Base-by-base conservation (phyloP, 2,888 invertebrate species). In the Adelognathus sp. region DNA sequence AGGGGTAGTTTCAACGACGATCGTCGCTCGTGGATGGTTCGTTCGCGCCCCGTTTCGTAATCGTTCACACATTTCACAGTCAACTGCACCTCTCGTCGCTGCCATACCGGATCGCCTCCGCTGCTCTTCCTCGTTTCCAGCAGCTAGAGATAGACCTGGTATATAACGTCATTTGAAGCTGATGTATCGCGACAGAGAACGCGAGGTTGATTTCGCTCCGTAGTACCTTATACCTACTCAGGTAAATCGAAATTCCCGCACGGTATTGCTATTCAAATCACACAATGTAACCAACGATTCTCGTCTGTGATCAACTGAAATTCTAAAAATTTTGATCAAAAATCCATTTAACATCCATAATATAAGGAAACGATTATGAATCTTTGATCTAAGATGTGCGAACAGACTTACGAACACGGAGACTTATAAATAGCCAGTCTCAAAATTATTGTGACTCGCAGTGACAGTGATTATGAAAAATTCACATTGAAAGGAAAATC, bases 41-140 rank as follows among this genome's bases (percentile, higher is more conserved):
- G 9, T 14, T 44, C 16, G 33, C 24, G 7, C 16, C 3, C 6
- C 29, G 63, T n/a, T 21, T 64, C 18, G 16, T 44, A 54, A 63
- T 63, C 63, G 41, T 63, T 61, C 52, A 39, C 58, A 27, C 61
- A 71, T 61, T 50, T 54, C 50, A 9, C 50, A 64, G 50, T 50
- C 33, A 50, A 64, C 50, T 50, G 31, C n/a, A n/a, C 50, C 5
- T 33, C n/a, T n/a, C 31, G n/a, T 16, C 21, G 31, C 31, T 21
- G 6, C 14, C 44, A 18, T 33, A n/a, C n/a, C 9, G 24, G 1
- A 21, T 44, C 31, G 27, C 18, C 14, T 29, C n/a, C 60, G 29
- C 39, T 36, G 39, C 39, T 29, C 9, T 18, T 5, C 1, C 21
- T 16, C 39, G 60, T 29, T 39, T 14, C 18, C 18, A 3, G 21